These are phyloP conservation scores for Xanthia togata DNA, from an alignment of 2,888 invertebrate genomes.

Conservation along the genomic window DNA sequence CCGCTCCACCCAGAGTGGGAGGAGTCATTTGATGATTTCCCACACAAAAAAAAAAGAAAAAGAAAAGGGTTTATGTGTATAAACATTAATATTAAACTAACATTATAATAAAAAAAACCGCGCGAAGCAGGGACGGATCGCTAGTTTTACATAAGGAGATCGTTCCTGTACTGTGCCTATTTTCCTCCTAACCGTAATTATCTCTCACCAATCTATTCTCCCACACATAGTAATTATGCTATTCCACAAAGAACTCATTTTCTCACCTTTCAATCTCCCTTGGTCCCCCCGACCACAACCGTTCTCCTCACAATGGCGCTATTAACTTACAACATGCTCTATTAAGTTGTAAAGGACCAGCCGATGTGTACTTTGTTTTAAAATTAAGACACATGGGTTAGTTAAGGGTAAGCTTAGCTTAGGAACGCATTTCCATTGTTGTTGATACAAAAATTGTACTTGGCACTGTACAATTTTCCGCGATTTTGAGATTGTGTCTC, in stretches of 20 bases:
- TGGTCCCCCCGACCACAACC: neutral
- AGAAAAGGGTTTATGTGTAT: too few species aligned
- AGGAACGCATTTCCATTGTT: conserved; percentile 9
- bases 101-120: neutral
- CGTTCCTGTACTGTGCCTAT: neutral
- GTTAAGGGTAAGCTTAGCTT: neutral
- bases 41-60: too few species aligned
- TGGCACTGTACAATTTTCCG: too few species aligned
- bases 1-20: too few species aligned
- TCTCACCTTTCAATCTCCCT: neutral
- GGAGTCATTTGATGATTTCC: too few species aligned
- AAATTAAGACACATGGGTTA: conserved; percentile 29
- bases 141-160: neutral
- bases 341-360: conserved; percentile 46
- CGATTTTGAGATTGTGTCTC: too few species aligned
- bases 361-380: conserved; percentile 43
- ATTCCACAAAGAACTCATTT: neutral
- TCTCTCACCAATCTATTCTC: neutral
- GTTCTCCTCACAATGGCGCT: conserved; percentile 6
- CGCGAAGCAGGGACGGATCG: neutral
- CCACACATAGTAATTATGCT: too few species aligned
- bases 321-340: conserved; percentile 39
- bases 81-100: neutral
- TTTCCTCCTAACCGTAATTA: neutral
- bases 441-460: too few species aligned